Percentiles rank a stretch among this genome's conserved stretches.
These are phyloP conservation scores for Pagetopsis macropterus DNA, from an alignment of 2,797 vertebrate genomes.

Conservation along the genomic window DNA sequence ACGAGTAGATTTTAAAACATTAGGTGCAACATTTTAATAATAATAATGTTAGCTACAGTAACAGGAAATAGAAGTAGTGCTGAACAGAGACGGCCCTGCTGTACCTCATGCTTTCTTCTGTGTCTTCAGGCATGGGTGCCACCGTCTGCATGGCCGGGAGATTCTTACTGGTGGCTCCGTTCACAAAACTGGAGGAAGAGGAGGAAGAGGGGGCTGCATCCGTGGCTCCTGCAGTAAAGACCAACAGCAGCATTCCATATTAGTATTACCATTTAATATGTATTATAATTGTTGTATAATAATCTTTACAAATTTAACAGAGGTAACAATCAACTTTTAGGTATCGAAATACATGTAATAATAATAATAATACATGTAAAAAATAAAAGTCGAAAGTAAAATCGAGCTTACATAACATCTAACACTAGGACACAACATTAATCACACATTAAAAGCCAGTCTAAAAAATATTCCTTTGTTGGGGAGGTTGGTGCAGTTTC, in stretches of 20 bases:
- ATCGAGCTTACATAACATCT: too few species aligned
- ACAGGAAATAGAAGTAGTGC: background rate
- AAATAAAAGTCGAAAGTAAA: too few species aligned
- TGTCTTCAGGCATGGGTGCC: conserved; percentile 97
- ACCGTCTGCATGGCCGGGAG: conserved; percentile 97
- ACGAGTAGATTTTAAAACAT: background rate
- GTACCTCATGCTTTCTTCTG: conserved; percentile 96
- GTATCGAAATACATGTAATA: background rate
- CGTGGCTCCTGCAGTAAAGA: conserved; percentile 87
- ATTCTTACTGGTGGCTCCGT: conserved; percentile 97
- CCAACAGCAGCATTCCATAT: conserved; percentile 11
- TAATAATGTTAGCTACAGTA: background rate
- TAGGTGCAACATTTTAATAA: background rate
- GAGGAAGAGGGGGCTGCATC: conserved; percentile 91
- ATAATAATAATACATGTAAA: too few species aligned
- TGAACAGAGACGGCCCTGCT: background rate
- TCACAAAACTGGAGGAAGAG: conserved; percentile 94
- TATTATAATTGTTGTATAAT: background rate
- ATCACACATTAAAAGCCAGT: background rate
- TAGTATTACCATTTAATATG: background rate
- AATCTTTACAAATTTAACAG: background rate
- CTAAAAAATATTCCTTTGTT: too few species aligned
- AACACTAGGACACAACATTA: too few species aligned
- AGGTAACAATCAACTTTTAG: background rate
- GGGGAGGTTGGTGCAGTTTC: too few species aligned